Percentiles rank a stretch among this genome's conserved stretches.
These are phyloP conservation scores for Calliphora vomitoria DNA, from an alignment of 2,888 invertebrate genomes.

Conservation along the genomic window DNA sequence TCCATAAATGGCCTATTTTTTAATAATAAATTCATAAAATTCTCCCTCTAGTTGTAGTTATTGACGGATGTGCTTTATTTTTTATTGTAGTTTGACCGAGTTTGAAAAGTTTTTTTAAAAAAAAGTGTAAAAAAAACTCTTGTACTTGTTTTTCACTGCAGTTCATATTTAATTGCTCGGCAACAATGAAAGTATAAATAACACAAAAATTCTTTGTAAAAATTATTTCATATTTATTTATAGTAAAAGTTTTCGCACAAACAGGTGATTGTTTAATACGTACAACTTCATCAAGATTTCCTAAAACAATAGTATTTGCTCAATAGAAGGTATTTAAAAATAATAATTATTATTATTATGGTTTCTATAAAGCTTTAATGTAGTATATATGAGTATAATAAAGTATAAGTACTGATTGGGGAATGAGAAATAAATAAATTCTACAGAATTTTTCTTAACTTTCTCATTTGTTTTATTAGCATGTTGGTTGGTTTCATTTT, in stretches of 20 bases:
- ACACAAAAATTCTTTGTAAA: not conserved
- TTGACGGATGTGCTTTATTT: no score
- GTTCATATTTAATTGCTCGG: not conserved
- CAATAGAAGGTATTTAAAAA: constrained; percentile 1
- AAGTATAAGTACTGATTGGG: constrained; percentile 21
- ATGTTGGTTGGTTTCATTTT: constrained; percentile 36
- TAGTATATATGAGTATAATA: not conserved
- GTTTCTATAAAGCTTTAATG: not conserved
- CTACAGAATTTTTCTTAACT: constrained; percentile 19
- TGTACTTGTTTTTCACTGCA: not conserved
- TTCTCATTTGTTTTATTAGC: constrained; percentile 22
- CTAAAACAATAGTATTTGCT: no score
- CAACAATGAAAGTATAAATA: not conserved
- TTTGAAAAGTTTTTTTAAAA: not conserved
- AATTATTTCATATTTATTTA: not conserved
- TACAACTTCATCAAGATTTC: constrained; percentile 6
- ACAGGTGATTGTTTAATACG: constrained; percentile 20
- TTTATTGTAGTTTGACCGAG: not conserved
- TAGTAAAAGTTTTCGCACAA: not conserved
- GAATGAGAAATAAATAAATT: constrained; percentile 17
- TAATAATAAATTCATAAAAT: no score
- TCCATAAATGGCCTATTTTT: no score
- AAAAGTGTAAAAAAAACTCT: no score
- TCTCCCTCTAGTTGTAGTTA: no score
- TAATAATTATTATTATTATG: not conserved